These are phyloP conservation scores for Chaenocephalus aceratus DNA, from an alignment of 2,113 vertebrate species.

Conservation along the genomic window DNA sequence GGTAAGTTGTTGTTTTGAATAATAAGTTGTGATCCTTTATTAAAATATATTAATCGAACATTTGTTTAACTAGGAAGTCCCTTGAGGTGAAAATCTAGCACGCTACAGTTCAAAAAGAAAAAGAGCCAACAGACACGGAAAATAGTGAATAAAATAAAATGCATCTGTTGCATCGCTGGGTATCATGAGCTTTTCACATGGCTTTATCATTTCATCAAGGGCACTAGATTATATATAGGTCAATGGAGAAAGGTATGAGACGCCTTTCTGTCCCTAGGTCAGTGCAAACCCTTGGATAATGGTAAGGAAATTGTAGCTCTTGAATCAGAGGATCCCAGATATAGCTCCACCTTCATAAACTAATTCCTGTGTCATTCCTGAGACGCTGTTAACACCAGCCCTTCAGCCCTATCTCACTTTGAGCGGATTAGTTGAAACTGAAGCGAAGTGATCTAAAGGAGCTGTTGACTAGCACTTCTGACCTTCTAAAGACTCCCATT, in stretches of 20 bases:
- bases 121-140: no score
- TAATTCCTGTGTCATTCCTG: conserved; percentile 42
- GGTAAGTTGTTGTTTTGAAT: background rate
- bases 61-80: no score
- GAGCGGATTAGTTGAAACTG: conserved; percentile 40
- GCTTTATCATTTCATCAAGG: no score
- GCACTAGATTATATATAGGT: no score
- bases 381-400: conserved; percentile 59
- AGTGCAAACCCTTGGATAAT: no score
- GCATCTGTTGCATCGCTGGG: no score
- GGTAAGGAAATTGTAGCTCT: background rate
- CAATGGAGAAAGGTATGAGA: no score
- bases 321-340: conserved; percentile 19
- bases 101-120: no score
- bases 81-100: no score
- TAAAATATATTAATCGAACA: background rate
- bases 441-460: conserved; percentile 43
- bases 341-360: conserved; percentile 40
- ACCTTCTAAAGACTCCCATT: conserved; percentile 67
- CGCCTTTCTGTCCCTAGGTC: no score
- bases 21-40: background rate
- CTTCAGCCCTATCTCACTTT: conserved; percentile 60
- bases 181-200: no score
- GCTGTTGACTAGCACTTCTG: conserved; percentile 56
- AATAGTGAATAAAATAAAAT: no score